Conservation (phyloP, 2,888 invertebrate species). For the Lepidocyrtinus sp. region DNA sequence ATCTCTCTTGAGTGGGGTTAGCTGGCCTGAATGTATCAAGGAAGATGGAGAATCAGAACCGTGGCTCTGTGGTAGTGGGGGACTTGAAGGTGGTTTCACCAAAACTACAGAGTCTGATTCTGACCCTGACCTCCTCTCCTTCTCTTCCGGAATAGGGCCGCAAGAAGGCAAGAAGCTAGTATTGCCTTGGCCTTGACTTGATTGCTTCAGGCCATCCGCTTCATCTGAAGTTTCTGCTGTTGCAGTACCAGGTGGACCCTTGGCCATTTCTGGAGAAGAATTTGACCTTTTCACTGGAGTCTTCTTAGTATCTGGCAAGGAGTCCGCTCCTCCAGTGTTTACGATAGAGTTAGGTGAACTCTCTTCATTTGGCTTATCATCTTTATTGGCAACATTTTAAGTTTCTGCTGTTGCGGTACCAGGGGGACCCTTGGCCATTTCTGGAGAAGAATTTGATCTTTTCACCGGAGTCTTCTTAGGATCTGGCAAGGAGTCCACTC, state of each 20-base stretch:
- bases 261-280: conserved; percentile 91
- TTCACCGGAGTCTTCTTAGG: conserved; percentile 78
- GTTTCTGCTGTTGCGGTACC: conserved; percentile 72
- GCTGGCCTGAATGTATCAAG: background rate
- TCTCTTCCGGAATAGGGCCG: conserved; percentile 91
- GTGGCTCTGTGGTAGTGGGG: background rate
- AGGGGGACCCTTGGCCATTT: conserved; percentile 82
- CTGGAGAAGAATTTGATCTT: conserved; percentile 91
- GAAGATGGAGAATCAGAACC: conserved; percentile 8
- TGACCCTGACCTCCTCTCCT: conserved; percentile 33
- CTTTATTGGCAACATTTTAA: background rate
- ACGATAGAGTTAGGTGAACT: too few relatives aligned
- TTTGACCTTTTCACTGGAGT: conserved; percentile 87
- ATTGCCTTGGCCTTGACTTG: too few relatives aligned
- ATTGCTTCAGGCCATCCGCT: conserved; percentile 18
- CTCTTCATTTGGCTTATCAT: background rate
- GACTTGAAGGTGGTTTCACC: conserved; percentile 16
- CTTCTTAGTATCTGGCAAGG: conserved; percentile 53
- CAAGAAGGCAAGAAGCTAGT: conserved; percentile 74
- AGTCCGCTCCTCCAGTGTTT: too few relatives aligned
- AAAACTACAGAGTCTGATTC: background rate
- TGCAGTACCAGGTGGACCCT: conserved; percentile 77
- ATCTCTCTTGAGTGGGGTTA: conserved; percentile 76
- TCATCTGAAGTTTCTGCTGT: conserved; percentile 37
- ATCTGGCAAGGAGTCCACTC: conserved; percentile 23